phyloP scores from a whole-genome alignment of 2,888 invertebrate genomes.

The Dugesia japonica region DNA sequence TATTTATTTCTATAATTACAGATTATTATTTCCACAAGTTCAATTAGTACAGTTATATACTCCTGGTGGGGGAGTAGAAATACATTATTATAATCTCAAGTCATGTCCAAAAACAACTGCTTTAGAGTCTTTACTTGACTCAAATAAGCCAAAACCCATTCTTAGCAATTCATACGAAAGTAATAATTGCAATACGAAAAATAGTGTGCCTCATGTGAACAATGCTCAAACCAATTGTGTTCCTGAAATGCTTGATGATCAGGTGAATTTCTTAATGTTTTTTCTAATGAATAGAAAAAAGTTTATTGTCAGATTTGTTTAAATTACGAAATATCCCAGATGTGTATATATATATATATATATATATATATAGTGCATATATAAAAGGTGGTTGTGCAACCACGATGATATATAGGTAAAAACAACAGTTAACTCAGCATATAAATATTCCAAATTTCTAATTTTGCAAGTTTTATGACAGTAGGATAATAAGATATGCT shows the following conservation, averaged over 20 bases:
- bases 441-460: too few species aligned
- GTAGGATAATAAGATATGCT: too few species aligned
- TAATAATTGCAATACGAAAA: neutral
- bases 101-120: neutral
- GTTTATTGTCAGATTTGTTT: too few species aligned
- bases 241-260: neutral
- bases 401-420: too few species aligned
- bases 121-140: neutral
- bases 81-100: neutral
- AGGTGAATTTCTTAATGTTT: neutral
- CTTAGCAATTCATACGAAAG: neutral
- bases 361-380: too few species aligned
- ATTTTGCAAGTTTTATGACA: too few species aligned
- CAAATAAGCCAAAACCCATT: neutral
- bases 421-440: too few species aligned
- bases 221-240: slow-evolving; percentile 13
- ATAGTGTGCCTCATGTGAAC: neutral
- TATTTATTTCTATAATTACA: neutral
- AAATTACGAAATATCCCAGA: too few species aligned
- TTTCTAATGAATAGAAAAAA: too few species aligned
- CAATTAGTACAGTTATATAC: neutral
- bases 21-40: slow-evolving; percentile 6
- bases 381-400: too few species aligned
- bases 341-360: too few species aligned
- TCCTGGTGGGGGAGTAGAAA: neutral